Evolutionary conservation across 1,140 invertebrate species (phyloP), one percentile per base, ranked within the genome.

Genomic region (Mycetomoellerius zeteki): DNA sequence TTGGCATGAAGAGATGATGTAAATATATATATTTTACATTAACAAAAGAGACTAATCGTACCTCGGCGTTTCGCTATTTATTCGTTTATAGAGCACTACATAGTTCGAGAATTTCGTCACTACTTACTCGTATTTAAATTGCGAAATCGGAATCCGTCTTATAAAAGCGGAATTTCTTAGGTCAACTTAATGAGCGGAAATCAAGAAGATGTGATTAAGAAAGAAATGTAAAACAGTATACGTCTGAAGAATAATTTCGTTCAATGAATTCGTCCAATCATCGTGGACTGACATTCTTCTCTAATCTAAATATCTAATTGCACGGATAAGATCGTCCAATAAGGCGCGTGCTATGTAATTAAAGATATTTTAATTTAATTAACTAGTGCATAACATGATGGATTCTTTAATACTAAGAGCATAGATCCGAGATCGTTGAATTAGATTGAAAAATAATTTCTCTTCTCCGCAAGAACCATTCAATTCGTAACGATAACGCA

Each of bases 361-460:
- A 43, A n/a, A 27, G 56, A n/a, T 81, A 81, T 43, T 65, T 81
- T 8, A 21, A 81, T 43, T 6, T 60, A 75, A 84, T 60, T 60
- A 60, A 19, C 30, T 33, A 16, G 7, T n/a, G 43, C 27, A 16
- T 33, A 73, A 84, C 14, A 21, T 21, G 16, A 16, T 19, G 10
- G 6, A 14, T 19, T 16, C 12, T 21, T 19, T n/a, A n/a, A 30
- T 37, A 33, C 12, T 16, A 56, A 8, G 21, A 24, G 8, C 33
- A 14, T 1, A 8, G 21, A 3, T 37, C 4, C 43, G 21, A 69
- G 21, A 56, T 56, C 7, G 50, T 16, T 56, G 47, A 14, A 81
- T 81, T 71, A 81, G 64, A 69, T 37, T 69, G 77, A 56, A 69
- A 81, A 81, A 81, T 81, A 69, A 69, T 47, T 56, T 37, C 21